A percentile compares a stretch with the other conserved stretches of the same genome.
phyloP scores from a whole-genome alignment of 2,888 invertebrate genomes.

The Frankliniella intonsa region DNA sequence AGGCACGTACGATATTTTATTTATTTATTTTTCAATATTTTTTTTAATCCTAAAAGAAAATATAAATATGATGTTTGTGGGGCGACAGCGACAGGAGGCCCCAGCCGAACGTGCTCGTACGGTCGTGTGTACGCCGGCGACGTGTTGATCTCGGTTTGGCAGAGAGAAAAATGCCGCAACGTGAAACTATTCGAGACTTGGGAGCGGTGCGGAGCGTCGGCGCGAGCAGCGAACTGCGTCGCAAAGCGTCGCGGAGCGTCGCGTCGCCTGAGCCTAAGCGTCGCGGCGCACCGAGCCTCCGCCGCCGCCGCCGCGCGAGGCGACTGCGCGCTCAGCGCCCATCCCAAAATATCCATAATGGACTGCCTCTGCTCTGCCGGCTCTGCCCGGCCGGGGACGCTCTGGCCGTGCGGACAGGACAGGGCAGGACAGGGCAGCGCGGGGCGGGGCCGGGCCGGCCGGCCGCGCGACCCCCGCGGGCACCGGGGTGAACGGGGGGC shows the following conservation, averaged over 20 bases:
- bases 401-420: too few species aligned
- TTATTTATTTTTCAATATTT: too few species aligned
- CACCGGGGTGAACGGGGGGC: background rate
- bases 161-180: background rate
- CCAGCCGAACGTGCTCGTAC: background rate
- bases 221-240: background rate
- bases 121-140: background rate
- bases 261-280: too few species aligned
- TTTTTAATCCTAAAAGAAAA: too few species aligned
- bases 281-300: background rate
- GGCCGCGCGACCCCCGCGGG: background rate
- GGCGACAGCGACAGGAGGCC: too few species aligned
- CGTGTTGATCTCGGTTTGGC: too few species aligned
- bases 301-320: background rate
- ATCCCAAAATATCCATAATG: conserved; percentile 27
- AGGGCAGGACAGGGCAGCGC: too few species aligned
- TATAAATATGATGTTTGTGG: too few species aligned
- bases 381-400: background rate
- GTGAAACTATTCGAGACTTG: background rate
- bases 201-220: background rate
- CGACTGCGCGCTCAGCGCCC: background rate
- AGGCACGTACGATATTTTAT: too few species aligned
- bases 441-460: background rate
- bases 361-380: background rate
- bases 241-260: too few species aligned